Evolutionary conservation across 2,888 invertebrate species (phyloP), one percentile per base, ranked within the genome.

Genomic region (Drosophila nr. perissopoda): DNA sequence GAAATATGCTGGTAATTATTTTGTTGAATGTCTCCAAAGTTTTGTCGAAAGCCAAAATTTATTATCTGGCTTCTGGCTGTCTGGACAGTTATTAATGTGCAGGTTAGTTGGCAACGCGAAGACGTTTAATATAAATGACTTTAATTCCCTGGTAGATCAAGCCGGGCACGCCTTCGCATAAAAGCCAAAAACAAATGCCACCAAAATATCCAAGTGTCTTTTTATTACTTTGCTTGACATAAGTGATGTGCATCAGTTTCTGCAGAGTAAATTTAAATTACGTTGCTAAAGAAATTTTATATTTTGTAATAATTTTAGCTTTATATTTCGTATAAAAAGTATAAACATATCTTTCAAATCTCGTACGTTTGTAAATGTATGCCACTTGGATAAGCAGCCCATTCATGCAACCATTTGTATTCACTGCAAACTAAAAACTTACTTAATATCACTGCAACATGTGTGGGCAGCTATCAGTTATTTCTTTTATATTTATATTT

Each of bases 1-100:
- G 79, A 90, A 90, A 87, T 87, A 87, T 90, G 86, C 84, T 89
- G 89, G 86, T 90, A 87, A 87, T 87, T 87, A 87, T 87, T 90
- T 90, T 85, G 90, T 82, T 90, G 76, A 80, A 85, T 88, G 88
- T 85, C 88, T 75, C 74, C 68, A 70, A 82, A 88, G 88, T 84
- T 88, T 89, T 77, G 79, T 58, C 51, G 62, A 57, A 70, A 73
- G 52, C 46, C 57, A 63, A 70, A 82, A 85, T 85, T 85, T 85
- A 85, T 85, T 87, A 76, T 70, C 66, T 71, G 66, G 71, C 68
- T 74, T 79, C 58, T 68, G 34, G 57, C 59, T 61, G 72, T 60
- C 67, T 48, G 75, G 80, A 77, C 70, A 62, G 74, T 73, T 78
- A 85, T 85, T 76, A 89, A 88, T 90, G 83, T 76, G 56, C 66